Conservation (phyloP, 2,113 vertebrate species). For the Albula goreensis region DNA sequence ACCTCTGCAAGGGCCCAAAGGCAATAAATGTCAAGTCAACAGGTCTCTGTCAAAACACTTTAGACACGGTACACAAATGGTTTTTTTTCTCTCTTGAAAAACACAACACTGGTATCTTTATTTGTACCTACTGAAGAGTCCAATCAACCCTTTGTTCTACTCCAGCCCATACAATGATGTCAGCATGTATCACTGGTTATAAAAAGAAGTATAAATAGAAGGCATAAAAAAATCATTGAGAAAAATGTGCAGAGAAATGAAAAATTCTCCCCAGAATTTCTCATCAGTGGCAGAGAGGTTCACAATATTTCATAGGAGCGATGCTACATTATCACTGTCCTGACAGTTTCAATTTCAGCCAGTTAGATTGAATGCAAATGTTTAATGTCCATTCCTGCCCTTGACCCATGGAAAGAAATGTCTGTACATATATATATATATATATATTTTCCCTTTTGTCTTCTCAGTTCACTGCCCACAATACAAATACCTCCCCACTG, state of each 20-base stretch:
- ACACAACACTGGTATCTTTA: not conserved
- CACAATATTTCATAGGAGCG: constrained; percentile 29
- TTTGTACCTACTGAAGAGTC: not conserved
- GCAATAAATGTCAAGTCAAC: not conserved
- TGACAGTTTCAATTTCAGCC: constrained; percentile 41
- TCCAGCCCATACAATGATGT: not conserved
- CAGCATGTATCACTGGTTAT: constrained; percentile 9
- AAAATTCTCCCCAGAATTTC: not conserved
- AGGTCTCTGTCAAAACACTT: not conserved
- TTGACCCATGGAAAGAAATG: constrained; percentile 18
- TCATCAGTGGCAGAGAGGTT: constrained; percentile 8
- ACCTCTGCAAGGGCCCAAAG: not conserved
- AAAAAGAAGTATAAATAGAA: not conserved
- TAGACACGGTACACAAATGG: not conserved
- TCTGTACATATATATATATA: not conserved
- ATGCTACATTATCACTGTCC: constrained; percentile 28
- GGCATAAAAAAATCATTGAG: not conserved
- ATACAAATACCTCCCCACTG: not conserved
- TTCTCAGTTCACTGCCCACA: not conserved
- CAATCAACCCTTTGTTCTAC: constrained; percentile 14
- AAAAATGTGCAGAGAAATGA: not conserved
- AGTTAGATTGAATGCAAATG: constrained; percentile 34
- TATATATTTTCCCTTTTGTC: not conserved
- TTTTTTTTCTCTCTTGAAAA: not conserved
- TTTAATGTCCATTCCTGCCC: constrained; percentile 6